phyloP scores from a whole-genome alignment of 2,797 vertebrate species.

The Oreochromis mossambicus region DNA sequence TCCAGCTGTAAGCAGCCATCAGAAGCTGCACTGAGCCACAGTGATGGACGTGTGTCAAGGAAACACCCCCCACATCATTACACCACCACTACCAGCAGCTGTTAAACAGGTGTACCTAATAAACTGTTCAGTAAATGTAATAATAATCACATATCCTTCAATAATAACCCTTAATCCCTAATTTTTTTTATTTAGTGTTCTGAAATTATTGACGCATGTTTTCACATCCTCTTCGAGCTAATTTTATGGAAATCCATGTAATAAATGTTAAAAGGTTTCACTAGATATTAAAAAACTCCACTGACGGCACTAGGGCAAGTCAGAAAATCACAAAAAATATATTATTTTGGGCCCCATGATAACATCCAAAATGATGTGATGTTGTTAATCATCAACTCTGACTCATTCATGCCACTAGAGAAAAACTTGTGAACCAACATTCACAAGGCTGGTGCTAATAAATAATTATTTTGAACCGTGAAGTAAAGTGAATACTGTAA shows the following conservation, averaged over 20 bases:
- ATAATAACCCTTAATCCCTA: not conserved
- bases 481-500: not conserved
- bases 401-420: not conserved
- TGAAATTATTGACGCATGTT: not conserved
- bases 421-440: not conserved
- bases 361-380: not conserved
- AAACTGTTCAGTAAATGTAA: not conserved
- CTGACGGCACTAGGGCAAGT: not conserved
- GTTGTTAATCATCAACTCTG: not conserved
- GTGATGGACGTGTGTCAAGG: not conserved
- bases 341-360: not conserved
- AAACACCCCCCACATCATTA: not conserved
- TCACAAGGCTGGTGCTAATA: not conserved
- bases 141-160: accelerated
- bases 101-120: not conserved
- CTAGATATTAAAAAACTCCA: not conserved
- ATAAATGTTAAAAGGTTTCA: not conserved
- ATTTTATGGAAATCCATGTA: accelerated
- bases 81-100: not conserved
- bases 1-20: not conserved
- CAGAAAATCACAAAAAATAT: not conserved
- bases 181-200: not conserved
- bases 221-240: not conserved
- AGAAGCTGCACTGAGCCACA: not conserved
- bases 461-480: not conserved